Base-by-base conservation (phyloP, 2,113 vertebrate genomes). In the Catharus fuscescens region DNA sequence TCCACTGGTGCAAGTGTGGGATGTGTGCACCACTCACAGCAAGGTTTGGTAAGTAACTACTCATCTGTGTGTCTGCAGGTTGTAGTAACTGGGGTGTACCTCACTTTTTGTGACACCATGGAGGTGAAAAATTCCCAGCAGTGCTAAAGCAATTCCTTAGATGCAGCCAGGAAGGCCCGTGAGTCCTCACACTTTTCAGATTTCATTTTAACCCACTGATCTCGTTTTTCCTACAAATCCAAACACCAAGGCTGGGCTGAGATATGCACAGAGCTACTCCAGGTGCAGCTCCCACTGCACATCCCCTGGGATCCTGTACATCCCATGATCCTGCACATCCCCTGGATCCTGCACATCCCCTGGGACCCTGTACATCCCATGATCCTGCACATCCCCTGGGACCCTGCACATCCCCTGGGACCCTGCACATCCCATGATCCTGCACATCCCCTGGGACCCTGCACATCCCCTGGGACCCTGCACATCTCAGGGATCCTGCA, bases 241-340 rank as follows among this genome's bases (percentile, higher is more conserved):
- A 90, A 80, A 76, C 5, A 8, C 38, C 44, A 38, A 61, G 47
- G 44, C 44, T 47, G 74, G 53, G 65, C n/a, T 12, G 25, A 67
- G 53, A 45, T 5, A 23, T 1, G 6, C 25, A 50, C 0, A 0
- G 57, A 69, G 40, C 28, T 44, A 5, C 26, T 57, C 14, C 50
- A 92, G 57, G 52, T 23, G 9, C 3, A 9, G 78, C 20, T 42
- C 13, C 48, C 57, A 29, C 14, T n/a, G 70, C 64, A 57, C 29
- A 36, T 31, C 20, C 36, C 65, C 38, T 38, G 38, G 6, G 44
- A 48, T 32, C 23, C 15, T 20, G 42, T 50, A 36, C 34, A 36
- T 36, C 34, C 34, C 34, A 36, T 36, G 34, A 36, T 36, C 34
- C 34, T 36, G 34, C 34, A 36, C 34, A 36, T 8, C 34, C 34